These are phyloP conservation scores for Eolophus roseicapilla DNA, from an alignment of 2,113 vertebrate species.

Conservation along the genomic window DNA sequence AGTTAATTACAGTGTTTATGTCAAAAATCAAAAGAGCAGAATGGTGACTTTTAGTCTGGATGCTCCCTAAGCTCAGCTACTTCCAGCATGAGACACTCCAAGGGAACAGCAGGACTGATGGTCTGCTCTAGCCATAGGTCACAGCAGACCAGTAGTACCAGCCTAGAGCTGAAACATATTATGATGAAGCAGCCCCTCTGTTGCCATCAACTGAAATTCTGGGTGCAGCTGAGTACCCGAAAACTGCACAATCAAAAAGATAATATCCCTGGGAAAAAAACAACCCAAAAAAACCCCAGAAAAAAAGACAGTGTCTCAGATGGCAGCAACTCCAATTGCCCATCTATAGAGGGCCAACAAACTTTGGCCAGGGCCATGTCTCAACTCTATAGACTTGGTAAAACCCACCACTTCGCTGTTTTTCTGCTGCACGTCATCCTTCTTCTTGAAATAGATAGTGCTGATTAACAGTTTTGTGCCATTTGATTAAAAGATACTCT, in stretches of 20 bases:
- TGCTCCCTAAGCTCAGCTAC: background rate
- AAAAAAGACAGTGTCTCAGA: background rate
- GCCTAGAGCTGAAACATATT: background rate
- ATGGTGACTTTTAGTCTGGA: background rate
- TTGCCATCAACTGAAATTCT: background rate
- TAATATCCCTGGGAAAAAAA: background rate
- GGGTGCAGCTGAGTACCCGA: background rate
- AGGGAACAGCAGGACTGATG: background rate
- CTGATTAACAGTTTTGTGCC: background rate
- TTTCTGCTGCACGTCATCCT: background rate
- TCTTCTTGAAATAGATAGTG: background rate
- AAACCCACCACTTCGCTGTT: background rate
- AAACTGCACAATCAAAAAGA: background rate
- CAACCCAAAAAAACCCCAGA: rapidly evolving
- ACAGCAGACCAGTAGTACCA: background rate
- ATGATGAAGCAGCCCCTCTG: background rate
- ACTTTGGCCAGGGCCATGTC: background rate
- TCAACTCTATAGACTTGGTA: background rate
- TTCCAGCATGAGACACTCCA: background rate
- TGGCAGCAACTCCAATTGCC: background rate
- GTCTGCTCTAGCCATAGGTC: background rate
- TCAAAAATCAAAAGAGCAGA: slow-evolving; percentile 31
- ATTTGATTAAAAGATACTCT: background rate
- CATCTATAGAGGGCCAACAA: background rate
- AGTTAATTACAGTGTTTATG: slow-evolving; percentile 25